These are phyloP conservation scores for Tupaia chinensis DNA, from an alignment of 2,113 vertebrate genomes.

Conservation along the genomic window DNA sequence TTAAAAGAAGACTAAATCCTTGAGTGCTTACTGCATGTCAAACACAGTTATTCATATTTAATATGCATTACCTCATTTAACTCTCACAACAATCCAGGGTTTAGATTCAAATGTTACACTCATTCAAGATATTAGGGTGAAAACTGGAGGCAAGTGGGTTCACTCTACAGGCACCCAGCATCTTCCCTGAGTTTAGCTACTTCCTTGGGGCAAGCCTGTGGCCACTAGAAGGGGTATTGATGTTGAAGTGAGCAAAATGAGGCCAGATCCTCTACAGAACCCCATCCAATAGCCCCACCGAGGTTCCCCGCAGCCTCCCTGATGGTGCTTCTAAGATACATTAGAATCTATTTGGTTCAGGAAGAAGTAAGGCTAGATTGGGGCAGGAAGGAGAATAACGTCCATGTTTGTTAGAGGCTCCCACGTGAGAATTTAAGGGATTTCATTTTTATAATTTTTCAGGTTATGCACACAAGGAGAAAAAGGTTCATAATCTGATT, in stretches of 20 bases:
- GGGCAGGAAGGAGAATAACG: background rate
- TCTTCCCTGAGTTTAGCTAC: background rate
- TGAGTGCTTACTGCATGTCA: background rate
- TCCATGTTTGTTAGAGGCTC: background rate
- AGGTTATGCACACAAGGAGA: background rate
- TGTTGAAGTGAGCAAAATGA: background rate
- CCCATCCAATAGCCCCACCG: background rate
- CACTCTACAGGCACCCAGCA: background rate
- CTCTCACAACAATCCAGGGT: background rate
- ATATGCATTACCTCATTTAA: background rate
- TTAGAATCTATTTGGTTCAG: background rate
- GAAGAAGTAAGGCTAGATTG: background rate
- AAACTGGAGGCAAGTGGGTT: background rate
- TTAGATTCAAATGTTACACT: background rate
- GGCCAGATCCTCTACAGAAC: background rate
- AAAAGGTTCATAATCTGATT: background rate
- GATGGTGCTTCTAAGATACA: background rate
- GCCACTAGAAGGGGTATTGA: background rate
- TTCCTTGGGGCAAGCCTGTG: background rate
- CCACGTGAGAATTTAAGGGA: background rate
- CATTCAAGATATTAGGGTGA: background rate
- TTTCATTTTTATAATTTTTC: slow-evolving; percentile 32
- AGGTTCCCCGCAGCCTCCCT: background rate
- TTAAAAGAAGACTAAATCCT: background rate
- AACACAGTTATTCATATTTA: background rate